Base-by-base conservation (phyloP, 2,113 vertebrate species). In the Elachura formosa region DNA sequence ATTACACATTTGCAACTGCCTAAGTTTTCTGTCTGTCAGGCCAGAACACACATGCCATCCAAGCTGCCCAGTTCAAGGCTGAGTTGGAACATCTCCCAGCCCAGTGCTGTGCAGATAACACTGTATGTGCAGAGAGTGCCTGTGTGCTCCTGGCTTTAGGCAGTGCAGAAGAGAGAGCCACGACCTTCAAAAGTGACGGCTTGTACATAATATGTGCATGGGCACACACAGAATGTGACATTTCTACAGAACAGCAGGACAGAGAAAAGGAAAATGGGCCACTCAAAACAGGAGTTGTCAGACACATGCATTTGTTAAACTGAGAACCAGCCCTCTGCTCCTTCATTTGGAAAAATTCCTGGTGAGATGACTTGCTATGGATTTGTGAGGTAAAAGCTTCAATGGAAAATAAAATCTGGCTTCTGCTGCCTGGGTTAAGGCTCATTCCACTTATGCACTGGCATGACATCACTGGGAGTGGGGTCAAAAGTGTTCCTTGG, bases 361-460 rank as follows among this genome's bases (percentile, higher is more conserved):
- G 43, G 41, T 69, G 81, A 89, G 81, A 76, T 62, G 87, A 76
- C 34, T 94, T 87, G n/a, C 54, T 73, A 51, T 45, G 58, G 67
- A 82, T 92, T 94, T 96, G 89, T 79, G 91, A 93, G 55, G 71
- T 66, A 91, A 94, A 95, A 80, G 2, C n/a, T 96, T 87, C 33
- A 87, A 83, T 0, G 26, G 81, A 95, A 95, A 89, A 91, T 76
- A 69, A 87, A 95, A 63, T 73, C 66, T 94, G 80, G 49, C 34
- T 87, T 79, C 62, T 89, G 28, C 64, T 82, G 48, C 34, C 28
- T 89, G 77, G 71, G 33, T 40, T 95, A 71, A 54, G 68, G 19
- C 33, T 88, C 67, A 14, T 90, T 93, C 16, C 34, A 34, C 48
- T 91, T 84, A 82, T 36, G 11, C 33, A 0, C 49, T 49, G 49